Evolutionary conservation across 2,888 invertebrate genomes (phyloP), one percentile per base, ranked within the genome.

Genomic region (Rugalucina vietnamica): DNA sequence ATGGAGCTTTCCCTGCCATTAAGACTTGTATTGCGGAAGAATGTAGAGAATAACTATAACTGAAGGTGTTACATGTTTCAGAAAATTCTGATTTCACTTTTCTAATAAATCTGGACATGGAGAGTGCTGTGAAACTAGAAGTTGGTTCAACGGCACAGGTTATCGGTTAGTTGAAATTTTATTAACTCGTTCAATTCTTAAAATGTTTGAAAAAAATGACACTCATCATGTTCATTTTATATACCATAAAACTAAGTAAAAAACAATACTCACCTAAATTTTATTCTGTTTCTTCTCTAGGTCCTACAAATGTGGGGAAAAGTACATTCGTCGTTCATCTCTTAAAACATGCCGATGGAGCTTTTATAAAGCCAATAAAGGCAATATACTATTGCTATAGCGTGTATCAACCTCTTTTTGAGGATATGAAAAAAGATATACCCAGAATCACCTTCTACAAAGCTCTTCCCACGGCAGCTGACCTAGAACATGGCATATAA

Each of bases 351-450:
- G 76, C 76, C 14, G 80, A 84, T 29, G 82, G 82, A 43, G 77
- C 74, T 34, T 87, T 87, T 69, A 76, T 74, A 3, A 81, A 77
- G 14, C 80, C 84, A 14, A 77, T 82, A 14, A 81, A 84, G 74
- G 79, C 72, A 24, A 82, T 82, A 18, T 79, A 80, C 37, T 87
- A 79, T 70, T 84, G 81, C 54, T 87, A 84, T 57, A 70, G 86
- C 32, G 86, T 87, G 12, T 80, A 87, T 79, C 88, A 88, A 79
- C 86, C 85, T 21, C 69, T 87, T 12, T 88, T 74, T 71, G 76
- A 76, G 21, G 79, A 85, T 36, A 87, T 88, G 79, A 82, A 87
- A 80, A 60, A 71, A 32, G 49, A 57, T 2, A 80, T 88, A 34
- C 82, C 86, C 0, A 29, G 82, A n/a, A 74, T 89, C 1, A 74